Evolutionary conservation across 2,113 vertebrate species (phyloP).

Genomic region (Mus musculus): GRCm39 chr8:73721001-73721500

Average conservation of each 20-base stretch:
- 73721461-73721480: fast-evolving
- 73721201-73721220: too few species aligned
- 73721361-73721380: not conserved
- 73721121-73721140: too few species aligned
- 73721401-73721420: not conserved
- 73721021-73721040: not conserved
- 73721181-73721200: not conserved
- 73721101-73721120: not conserved
- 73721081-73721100: not conserved
- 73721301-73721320: not conserved
- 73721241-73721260: fast-evolving
- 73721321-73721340: fast-evolving
- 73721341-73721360: not conserved
- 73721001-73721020: not conserved
- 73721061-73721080: not conserved
- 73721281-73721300: not conserved
- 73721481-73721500: not conserved
- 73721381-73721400: not conserved
- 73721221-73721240: not conserved
- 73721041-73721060: not conserved
- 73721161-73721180: not conserved
- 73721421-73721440: not conserved
- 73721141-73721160: not conserved
- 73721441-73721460: not conserved
- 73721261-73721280: not conserved